These are phyloP conservation scores for Myopa testacea DNA, from an alignment of 2,888 invertebrate species.

Conservation along the genomic window DNA sequence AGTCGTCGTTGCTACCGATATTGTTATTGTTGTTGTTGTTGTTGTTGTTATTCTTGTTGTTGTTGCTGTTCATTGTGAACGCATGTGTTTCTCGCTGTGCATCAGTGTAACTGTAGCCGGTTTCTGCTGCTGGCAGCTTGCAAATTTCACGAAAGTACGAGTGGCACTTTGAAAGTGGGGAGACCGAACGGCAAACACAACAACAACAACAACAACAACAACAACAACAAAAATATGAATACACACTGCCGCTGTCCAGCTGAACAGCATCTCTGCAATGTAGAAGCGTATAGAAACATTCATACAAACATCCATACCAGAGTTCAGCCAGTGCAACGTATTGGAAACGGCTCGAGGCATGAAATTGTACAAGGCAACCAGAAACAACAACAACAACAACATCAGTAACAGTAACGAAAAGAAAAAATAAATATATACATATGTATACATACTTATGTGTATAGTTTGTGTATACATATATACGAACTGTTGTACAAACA, in stretches of 20 bases:
- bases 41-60: neutral
- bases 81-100: neutral
- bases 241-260: neutral
- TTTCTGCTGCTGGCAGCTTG: slow-evolving; percentile 1
- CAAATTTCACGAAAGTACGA: neutral
- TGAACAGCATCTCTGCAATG: slow-evolving; percentile 17
- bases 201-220: slow-evolving; percentile 1
- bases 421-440: neutral
- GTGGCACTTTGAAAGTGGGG: neutral
- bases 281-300: too few species aligned
- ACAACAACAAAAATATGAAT: slow-evolving; percentile 9
- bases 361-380: slow-evolving; percentile 14
- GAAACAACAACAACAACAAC: neutral
- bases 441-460: neutral
- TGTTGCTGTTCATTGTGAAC: neutral
- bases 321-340: neutral
- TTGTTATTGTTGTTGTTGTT: neutral
- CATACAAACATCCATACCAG: neutral
- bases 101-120: neutral
- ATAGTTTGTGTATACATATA: neutral
- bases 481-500: neutral
- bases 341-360: slow-evolving; percentile 28
- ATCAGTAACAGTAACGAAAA: too few species aligned
- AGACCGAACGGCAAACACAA: slow-evolving; percentile 9
- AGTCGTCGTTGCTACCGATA: neutral